Evolutionary conservation across 2,797 vertebrate genomes (phyloP).

Genomic region (Rhabdophis nuchalis): DNA sequence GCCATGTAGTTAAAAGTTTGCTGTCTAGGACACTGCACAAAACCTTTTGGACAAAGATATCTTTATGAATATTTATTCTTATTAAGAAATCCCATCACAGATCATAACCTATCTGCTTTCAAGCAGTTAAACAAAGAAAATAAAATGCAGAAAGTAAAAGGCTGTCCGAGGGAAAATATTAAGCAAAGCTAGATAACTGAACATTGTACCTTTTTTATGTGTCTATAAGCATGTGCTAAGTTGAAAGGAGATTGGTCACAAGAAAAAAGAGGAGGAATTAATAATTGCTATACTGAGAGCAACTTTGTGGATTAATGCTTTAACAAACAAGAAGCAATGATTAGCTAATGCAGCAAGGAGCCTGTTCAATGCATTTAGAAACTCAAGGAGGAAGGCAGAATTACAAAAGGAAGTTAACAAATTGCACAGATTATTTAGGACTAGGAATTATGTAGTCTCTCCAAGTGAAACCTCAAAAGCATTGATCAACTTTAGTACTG

Average conservation of each 20-base stretch:
- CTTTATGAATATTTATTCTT: fast-evolving
- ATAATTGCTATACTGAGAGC: background rate
- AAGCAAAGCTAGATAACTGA: background rate
- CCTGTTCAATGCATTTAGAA: slow-evolving; percentile 17
- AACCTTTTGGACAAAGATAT: background rate
- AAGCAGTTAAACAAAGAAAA: background rate
- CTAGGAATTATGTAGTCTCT: slow-evolving; percentile 8
- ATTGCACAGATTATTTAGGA: slow-evolving; percentile 17
- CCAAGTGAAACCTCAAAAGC: background rate
- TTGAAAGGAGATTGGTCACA: background rate
- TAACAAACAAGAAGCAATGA: slow-evolving; percentile 1
- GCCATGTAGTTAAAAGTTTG: background rate
- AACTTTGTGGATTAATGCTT: background rate
- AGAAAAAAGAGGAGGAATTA: background rate
- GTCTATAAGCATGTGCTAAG: background rate
- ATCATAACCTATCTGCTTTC: background rate
- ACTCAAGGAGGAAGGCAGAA: slow-evolving; percentile 13
- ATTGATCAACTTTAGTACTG: background rate
- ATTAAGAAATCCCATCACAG: background rate
- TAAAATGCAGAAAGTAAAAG: background rate
- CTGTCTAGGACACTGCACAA: background rate
- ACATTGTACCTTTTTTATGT: background rate
- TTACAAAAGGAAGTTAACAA: slow-evolving; percentile 22
- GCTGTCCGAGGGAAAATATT: background rate
- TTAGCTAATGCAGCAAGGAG: slow-evolving; percentile 13